These are phyloP conservation scores for Hassar affinis DNA, from an alignment of 2,113 vertebrate genomes.

Conservation along the genomic window DNA sequence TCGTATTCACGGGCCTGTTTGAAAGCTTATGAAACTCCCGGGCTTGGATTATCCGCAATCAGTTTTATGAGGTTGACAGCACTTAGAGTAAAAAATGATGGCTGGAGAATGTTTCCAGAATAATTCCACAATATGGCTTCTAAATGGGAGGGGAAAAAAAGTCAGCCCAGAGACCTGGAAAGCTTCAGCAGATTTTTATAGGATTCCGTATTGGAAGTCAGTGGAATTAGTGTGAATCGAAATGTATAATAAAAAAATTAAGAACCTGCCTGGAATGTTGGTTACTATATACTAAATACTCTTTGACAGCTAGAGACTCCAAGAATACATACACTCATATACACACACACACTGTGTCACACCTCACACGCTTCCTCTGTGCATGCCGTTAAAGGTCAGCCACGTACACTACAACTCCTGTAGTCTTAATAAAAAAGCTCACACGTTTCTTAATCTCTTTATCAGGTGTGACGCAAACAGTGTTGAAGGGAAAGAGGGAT, in stretches of 20 bases:
- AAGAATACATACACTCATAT: not conserved
- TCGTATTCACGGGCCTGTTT: not conserved
- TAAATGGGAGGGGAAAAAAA: not conserved
- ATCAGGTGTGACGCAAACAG: not conserved
- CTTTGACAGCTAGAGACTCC: not conserved
- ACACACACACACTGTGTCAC: not conserved
- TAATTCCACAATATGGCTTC: not conserved
- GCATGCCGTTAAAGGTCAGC: not conserved
- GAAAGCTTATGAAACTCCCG: slow-evolving; percentile 13
- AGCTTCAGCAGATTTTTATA: not conserved
- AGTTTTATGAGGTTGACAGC: slow-evolving; percentile 24
- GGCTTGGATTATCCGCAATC: slow-evolving; percentile 25
- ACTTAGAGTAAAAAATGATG: not conserved
- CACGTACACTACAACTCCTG: not conserved
- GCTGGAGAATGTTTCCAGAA: too few relatives aligned
- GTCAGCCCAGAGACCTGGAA: not conserved
- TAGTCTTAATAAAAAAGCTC: not conserved
- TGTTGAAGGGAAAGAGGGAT: not conserved
- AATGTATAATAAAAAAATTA: not conserved
- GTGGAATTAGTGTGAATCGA: slow-evolving; percentile 4
- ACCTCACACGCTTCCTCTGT: slow-evolving; percentile 2
- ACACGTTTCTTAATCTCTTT: not conserved
- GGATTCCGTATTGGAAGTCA: not conserved
- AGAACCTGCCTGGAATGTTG: not conserved
- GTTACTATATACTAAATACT: too few relatives aligned